A percentile compares a stretch with the other conserved stretches of the same genome.
Evolutionary conservation across 2,797 vertebrate species (phyloP).

Genomic region (Pygocentrus nattereri): DNA sequence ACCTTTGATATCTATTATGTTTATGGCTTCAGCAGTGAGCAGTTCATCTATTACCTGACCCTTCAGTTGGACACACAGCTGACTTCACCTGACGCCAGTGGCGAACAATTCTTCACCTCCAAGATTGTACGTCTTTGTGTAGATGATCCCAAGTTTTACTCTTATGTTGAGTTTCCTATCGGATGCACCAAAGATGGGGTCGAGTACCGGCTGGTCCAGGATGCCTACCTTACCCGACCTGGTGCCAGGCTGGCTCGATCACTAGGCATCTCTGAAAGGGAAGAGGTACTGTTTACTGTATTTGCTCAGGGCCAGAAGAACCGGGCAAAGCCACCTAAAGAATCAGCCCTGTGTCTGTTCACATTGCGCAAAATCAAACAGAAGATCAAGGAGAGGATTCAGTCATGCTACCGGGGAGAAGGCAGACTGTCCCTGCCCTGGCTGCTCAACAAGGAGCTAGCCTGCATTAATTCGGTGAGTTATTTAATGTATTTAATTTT

Average conservation of each 20-base stretch:
- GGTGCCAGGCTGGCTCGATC: conserved; percentile 91
- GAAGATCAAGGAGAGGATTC: conserved; percentile 98
- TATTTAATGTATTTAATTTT: too few species aligned
- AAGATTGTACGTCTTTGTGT: conserved; percentile 97
- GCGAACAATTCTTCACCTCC: conserved; percentile 98
- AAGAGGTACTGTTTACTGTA: conserved; percentile 96
- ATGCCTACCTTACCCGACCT: conserved; percentile 91
- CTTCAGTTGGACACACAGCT: conserved; percentile 96
- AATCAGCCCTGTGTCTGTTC: conserved; percentile 96
- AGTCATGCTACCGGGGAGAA: conserved; percentile 96
- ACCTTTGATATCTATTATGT: conserved; percentile 98
- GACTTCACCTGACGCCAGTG: conserved; percentile 92
- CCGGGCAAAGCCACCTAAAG: conserved; percentile 95
- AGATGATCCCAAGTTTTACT: conserved; percentile 98
- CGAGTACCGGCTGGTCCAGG: conserved; percentile 97
- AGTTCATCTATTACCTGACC: conserved; percentile 98
- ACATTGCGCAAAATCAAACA: conserved; percentile 93
- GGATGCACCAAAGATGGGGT: conserved; percentile 95
- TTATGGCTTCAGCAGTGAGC: conserved; percentile 97
- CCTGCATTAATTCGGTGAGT: conserved; percentile 98
- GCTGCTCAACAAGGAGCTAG: conserved; percentile 98
- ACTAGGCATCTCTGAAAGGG: conserved; percentile 88
- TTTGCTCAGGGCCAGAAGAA: conserved; percentile 99
- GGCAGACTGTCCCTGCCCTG: conserved; percentile 96
- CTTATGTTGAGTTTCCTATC: conserved; percentile 97